Evolutionary conservation across 2,797 vertebrate genomes (phyloP), one percentile per base, ranked within the genome.

Genomic region (Gobio occitaniae): DNA sequence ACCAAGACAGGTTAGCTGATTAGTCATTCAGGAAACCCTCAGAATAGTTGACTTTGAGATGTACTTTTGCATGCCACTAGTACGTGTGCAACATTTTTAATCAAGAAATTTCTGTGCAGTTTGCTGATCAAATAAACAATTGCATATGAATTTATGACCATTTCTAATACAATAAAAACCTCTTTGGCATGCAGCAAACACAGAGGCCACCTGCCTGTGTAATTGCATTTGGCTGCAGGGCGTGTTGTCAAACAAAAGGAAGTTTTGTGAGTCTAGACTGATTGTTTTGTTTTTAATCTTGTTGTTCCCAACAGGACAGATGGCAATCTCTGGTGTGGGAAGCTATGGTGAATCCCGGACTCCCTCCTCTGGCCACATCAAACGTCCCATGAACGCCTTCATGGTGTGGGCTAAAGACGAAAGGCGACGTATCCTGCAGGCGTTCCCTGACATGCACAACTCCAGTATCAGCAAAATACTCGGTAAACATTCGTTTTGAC

Each of bases 381-480:
- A 99, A 93, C 92, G 98, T 61, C 98, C 98, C 90, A 99, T 99
- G 98, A 99, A 99, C 0, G 98, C 98, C 90, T 99, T 99, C 92
- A 99, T 99, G 97, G 98, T 99, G 69, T 99, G 98, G 98, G 98
- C 97, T 74, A 99, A 99, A 90, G 98, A 99, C 0, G 98, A 99
- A 93, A 95, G 97, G 74, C 94, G 97, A 83, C 97, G 98, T 91
- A 99, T 99, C 88, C 93, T 99, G 78, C 98, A 99, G 90, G 97
- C 98, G 1, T 99, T 96, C 93, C 98, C 98, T 0, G 98, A 99
- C 93, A 99, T 99, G 98, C 98, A 99, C 95, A 99, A 99, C 94
- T 99, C 98, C 90, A 98, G 97, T 93, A 99, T 99, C 95, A 99
- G 98, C 96, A 99, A 99, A 94, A 99, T 99, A 90, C 94, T 99